Percentiles rank a stretch among this genome's conserved stretches.
Evolutionary conservation across 2,113 vertebrate genomes (phyloP).

Genomic region (Heterotis niloticus): DNA sequence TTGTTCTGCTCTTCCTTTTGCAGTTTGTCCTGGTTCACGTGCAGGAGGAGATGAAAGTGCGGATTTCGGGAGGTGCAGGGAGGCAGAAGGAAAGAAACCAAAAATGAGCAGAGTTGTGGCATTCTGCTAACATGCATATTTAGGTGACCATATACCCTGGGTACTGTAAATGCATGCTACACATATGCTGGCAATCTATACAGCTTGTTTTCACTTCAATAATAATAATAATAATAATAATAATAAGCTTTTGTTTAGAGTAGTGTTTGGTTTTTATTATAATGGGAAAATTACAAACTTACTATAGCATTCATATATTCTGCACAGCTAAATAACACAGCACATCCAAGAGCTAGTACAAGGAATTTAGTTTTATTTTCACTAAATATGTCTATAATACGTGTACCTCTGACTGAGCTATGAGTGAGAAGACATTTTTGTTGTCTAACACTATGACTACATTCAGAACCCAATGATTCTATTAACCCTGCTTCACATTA

Average conservation of each 20-base stretch:
- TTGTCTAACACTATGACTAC: background rate
- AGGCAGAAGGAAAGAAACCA: no score
- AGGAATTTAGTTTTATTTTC: background rate
- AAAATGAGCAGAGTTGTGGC: no score
- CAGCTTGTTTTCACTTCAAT: no score
- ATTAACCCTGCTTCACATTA: background rate
- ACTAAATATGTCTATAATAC: background rate
- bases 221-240: no score
- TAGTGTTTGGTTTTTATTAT: no score
- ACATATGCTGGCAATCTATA: background rate
- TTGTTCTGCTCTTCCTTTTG: slow-evolving; percentile 70
- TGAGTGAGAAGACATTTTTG: background rate
- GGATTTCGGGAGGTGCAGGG: no score
- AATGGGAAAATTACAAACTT: no score
- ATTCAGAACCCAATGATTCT: background rate
- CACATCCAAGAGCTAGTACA: background rate
- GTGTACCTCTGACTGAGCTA: background rate
- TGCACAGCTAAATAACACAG: background rate
- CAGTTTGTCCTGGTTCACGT: slow-evolving; percentile 66
- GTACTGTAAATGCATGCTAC: background rate
- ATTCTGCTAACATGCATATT: background rate
- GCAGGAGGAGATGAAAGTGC: no score
- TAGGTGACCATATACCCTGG: background rate
- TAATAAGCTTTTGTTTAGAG: no score
- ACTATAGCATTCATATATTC: background rate